Percentiles rank a stretch among this genome's conserved stretches.
Evolutionary conservation across 2,113 vertebrate species (phyloP).

Genomic region (Ictalurus furcatus): DNA sequence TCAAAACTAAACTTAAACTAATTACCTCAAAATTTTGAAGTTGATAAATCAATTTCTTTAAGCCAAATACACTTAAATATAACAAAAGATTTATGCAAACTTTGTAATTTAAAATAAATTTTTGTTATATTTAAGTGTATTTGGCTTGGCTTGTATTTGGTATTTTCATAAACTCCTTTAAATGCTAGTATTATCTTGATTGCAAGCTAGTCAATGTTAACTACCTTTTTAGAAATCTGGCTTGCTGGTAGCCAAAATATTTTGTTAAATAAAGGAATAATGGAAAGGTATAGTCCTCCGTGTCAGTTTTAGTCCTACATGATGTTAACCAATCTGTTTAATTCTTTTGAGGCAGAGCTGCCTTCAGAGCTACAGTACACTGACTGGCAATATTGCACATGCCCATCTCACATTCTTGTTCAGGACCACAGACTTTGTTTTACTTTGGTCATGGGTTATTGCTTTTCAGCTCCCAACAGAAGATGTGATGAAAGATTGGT

Average conservation of each 20-base stretch:
- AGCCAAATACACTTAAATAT: too few relatives aligned
- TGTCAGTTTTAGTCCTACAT: not conserved
- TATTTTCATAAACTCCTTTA: not conserved
- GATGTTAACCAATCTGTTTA: not conserved
- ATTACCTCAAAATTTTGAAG: too few relatives aligned
- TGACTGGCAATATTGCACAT: not conserved
- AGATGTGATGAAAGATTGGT: constrained; percentile 46
- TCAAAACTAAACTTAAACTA: too few relatives aligned
- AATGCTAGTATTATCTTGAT: not conserved
- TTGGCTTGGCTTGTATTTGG: too few relatives aligned
- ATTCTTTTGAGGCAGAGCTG: not conserved
- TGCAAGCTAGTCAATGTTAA: not conserved
- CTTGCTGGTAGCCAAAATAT: not conserved
- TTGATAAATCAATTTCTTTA: too few relatives aligned
- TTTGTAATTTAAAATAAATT: too few relatives aligned
- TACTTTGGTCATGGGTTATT: constrained; percentile 33
- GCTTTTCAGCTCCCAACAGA: constrained; percentile 40
- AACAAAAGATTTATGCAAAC: too few relatives aligned
- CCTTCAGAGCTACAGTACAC: not conserved
- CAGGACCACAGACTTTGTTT: constrained; percentile 20
- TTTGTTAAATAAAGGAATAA: not conserved
- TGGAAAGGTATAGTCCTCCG: not conserved
- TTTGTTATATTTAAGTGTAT: not conserved
- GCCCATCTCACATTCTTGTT: constrained; percentile 26
- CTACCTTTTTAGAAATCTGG: not conserved